Evolutionary conservation across 2,888 invertebrate genomes (phyloP), one percentile per base, ranked within the genome.

Genomic region (Drosophila anomelani): DNA sequence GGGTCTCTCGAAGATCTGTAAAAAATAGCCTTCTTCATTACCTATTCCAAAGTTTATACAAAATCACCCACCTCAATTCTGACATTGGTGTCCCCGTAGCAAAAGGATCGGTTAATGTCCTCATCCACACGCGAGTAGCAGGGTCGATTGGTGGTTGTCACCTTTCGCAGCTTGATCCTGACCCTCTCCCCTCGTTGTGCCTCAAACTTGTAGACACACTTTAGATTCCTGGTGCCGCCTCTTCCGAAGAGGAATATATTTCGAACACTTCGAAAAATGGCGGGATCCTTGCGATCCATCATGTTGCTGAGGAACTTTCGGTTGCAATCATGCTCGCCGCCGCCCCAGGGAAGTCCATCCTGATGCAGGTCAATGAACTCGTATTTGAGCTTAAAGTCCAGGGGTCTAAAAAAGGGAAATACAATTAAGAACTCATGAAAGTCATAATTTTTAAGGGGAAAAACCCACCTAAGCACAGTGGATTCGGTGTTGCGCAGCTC

Each of bases 171-270:
- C 61, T 95, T 95, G 55, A 98, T 93, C 73, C 96, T 95, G 54
- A 97, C 95, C 54, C 96, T 94, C 91, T 97, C 97, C 54, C 96
- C 96, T 58, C 95, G 95, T 86, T 96, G 96, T 0, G 96, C 97
- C 93, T 97, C 97, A 90, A 97, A 97, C 53, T 97, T 96, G 92
- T 97, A 97, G 51, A 96, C 94, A 92, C 98, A 98, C 95, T 96
- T 97, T 23, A 97, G 94, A 92, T 97, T 96, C 73, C 94, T 94
- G 10, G 96, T 94, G 36, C 97, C 97, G 29, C 97, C 97, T 72
- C 97, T 94, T 0, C 97, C 97, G 85, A 96, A 97, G 13, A 97
- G 94, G 89, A 97, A 97, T 41, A 97, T 96, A 89, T 97, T 96
- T 80, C 96, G 94, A 0, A 97, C 96, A 13, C 96, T 96, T 39